Conservation (phyloP, 1,140 invertebrate species). For the Lepidurus apus region DNA sequence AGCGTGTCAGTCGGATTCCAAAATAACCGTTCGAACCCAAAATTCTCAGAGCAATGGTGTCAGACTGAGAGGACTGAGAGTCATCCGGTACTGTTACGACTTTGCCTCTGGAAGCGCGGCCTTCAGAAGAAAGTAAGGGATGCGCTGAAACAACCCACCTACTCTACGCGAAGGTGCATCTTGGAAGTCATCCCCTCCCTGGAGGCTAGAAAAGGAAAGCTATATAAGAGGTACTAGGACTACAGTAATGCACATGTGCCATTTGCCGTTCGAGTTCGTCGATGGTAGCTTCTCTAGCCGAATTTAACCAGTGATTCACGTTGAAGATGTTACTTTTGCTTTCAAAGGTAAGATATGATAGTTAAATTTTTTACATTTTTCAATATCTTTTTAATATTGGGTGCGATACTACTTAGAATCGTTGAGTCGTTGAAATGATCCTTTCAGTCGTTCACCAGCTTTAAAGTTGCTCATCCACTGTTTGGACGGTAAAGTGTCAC, state of each 20-base stretch:
- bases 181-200: not conserved
- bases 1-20: not conserved
- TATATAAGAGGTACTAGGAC: not conserved
- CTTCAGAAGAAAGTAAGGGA: not conserved
- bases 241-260: slow-evolving; percentile 13
- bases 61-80: too few relatives aligned
- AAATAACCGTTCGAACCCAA: not conserved
- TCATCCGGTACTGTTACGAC: not conserved
- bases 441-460: too few relatives aligned
- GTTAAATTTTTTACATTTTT: not conserved
- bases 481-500: too few relatives aligned
- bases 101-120: not conserved
- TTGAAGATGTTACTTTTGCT: not conserved
- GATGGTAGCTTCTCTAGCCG: not conserved
- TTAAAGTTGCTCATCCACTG: too few relatives aligned
- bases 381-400: not conserved
- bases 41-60: too few relatives aligned
- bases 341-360: not conserved
- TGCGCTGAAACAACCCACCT: not conserved
- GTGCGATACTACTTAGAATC: too few relatives aligned
- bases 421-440: too few relatives aligned
- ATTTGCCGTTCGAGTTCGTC: not conserved
- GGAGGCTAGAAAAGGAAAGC: not conserved
- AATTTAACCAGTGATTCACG: not conserved
- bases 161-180: not conserved